Evolutionary conservation across 2,797 vertebrate genomes (phyloP).

Genomic region (Pseudochromis fuscus): DNA sequence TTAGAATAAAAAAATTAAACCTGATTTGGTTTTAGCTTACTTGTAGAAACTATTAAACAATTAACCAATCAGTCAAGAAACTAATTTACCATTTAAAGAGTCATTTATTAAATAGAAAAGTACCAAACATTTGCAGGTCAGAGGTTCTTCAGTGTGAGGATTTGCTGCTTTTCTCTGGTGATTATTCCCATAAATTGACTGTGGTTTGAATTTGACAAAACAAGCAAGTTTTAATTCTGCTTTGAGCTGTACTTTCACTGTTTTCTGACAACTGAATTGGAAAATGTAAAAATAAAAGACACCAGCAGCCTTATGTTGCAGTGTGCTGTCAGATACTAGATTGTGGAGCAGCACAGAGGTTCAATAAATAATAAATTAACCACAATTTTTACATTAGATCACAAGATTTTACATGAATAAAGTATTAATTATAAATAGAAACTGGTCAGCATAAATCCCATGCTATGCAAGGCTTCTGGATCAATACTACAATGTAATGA

Average conservation of each 20-base stretch:
- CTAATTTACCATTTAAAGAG: neutral
- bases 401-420: neutral
- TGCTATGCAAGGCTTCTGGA: constrained; percentile 4
- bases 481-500: constrained; percentile 23
- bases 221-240: neutral
- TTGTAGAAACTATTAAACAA: neutral
- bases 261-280: neutral
- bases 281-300: too few species aligned
- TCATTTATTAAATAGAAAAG: constrained; percentile 1
- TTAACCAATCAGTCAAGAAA: neutral
- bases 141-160: neutral
- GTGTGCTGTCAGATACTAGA: neutral
- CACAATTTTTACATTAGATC: neutral
- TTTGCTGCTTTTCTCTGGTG: constrained; percentile 7
- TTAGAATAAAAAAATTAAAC: neutral
- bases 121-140: neutral
- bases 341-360: neutral
- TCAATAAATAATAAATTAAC: neutral
- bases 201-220: constrained; percentile 6
- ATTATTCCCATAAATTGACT: neutral
- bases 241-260: neutral
- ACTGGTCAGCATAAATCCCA: constrained; percentile 27
- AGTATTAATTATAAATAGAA: neutral
- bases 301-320: too few species aligned
- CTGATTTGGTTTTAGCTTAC: neutral